Percentiles rank a stretch among this genome's conserved stretches.
phyloP scores from a whole-genome alignment of 2,797 vertebrate species.

The Cuculus canorus region DNA sequence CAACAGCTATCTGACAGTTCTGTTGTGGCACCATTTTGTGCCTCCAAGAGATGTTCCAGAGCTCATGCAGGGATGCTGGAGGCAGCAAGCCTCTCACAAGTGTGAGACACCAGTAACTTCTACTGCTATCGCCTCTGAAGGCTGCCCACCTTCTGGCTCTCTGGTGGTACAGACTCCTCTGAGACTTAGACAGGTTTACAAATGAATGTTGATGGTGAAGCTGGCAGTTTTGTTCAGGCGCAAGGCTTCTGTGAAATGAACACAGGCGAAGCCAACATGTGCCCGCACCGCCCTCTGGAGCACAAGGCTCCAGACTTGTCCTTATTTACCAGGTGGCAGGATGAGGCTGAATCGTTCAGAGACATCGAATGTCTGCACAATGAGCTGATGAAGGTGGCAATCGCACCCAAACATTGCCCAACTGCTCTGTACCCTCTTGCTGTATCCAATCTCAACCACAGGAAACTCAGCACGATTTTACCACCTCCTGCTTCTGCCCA shows the following conservation, averaged over 20 bases:
- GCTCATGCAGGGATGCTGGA: neutral
- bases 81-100: neutral
- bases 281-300: neutral
- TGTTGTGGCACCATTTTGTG: neutral
- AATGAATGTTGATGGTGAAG: neutral
- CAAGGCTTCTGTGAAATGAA: neutral
- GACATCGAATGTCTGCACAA: neutral
- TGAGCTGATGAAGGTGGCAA: neutral
- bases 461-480: neutral
- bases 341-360: neutral
- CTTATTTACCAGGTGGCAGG: neutral
- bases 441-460: no score
- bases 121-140: rapidly evolving
- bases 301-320: neutral
- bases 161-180: neutral
- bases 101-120: neutral
- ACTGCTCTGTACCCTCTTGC: neutral
- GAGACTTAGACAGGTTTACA: neutral
- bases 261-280: neutral
- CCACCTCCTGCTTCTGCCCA: neutral
- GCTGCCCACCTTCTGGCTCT: neutral
- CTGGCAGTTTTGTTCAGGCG: neutral
- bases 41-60: neutral
- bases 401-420: neutral
- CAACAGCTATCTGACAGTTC: neutral